Conservation (phyloP, 2,113 vertebrate species). For the Labeo rohita region DNA sequence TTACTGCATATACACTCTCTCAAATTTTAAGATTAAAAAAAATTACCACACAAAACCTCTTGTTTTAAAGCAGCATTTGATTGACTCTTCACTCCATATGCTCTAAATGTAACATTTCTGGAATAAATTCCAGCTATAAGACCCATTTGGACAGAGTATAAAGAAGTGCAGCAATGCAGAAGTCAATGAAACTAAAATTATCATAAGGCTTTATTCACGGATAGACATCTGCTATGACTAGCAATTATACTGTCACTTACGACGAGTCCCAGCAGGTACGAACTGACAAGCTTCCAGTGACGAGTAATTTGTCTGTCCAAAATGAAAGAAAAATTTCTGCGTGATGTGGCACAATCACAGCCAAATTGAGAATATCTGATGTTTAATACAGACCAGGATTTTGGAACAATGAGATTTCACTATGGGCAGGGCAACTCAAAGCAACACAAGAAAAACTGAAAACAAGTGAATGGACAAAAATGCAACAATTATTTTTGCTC, state of each 20-base stretch:
- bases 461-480: background rate
- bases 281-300: constrained; percentile 20
- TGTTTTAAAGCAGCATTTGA: background rate
- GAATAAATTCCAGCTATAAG: background rate
- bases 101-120: background rate
- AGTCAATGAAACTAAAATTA: background rate
- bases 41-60: background rate
- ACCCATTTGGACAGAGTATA: background rate
- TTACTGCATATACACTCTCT: background rate
- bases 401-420: background rate
- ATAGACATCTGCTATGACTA: background rate
- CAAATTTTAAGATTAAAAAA: background rate
- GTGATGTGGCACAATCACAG: background rate
- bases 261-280: background rate
- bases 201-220: constrained; percentile 1
- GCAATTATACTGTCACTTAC: constrained; percentile 22
- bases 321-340: background rate
- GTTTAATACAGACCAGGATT: background rate
- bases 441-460: background rate
- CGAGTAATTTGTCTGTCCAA: background rate
- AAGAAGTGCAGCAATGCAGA: background rate
- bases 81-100: background rate
- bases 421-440: background rate
- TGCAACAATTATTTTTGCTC: background rate
- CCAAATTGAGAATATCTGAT: background rate